Evolutionary conservation across 2,113 vertebrate species (phyloP).

Genomic region (Redunca redunca): DNA sequence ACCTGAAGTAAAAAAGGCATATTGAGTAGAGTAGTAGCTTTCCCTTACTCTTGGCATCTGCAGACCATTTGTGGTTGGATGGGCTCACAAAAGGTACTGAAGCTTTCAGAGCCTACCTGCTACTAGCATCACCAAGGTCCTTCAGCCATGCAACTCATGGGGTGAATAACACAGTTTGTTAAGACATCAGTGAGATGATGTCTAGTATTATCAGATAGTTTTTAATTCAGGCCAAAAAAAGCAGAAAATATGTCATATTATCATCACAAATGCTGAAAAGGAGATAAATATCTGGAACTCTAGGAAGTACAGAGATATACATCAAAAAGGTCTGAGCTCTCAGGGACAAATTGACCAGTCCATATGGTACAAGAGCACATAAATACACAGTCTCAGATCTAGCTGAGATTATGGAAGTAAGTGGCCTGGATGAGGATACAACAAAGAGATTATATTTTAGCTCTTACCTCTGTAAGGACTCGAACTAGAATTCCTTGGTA

Average conservation of each 20-base stretch:
- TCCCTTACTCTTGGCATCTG: not conserved
- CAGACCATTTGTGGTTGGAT: not conserved
- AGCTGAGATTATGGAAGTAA: not conserved
- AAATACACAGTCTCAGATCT: not conserved
- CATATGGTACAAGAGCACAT: not conserved
- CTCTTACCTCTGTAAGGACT: not conserved
- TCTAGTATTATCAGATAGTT: not conserved
- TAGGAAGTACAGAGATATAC: not conserved
- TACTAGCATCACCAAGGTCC: not conserved
- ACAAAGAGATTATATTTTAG: not conserved
- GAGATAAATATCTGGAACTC: not conserved
- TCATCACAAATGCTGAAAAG: not conserved
- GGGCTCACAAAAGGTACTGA: not conserved
- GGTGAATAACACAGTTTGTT: not conserved
- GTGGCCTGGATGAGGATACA: not conserved
- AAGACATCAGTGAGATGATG: not conserved
- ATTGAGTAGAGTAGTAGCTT: not conserved
- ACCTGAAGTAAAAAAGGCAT: not conserved
- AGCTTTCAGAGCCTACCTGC: not conserved
- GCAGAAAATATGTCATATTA: not conserved
- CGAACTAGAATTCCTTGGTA: not conserved
- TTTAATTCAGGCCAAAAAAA: not conserved
- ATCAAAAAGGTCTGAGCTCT: not conserved
- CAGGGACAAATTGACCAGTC: not conserved
- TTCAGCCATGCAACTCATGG: not conserved